Conservation (phyloP, 2,888 invertebrate species). For the Brenthis ino region DNA sequence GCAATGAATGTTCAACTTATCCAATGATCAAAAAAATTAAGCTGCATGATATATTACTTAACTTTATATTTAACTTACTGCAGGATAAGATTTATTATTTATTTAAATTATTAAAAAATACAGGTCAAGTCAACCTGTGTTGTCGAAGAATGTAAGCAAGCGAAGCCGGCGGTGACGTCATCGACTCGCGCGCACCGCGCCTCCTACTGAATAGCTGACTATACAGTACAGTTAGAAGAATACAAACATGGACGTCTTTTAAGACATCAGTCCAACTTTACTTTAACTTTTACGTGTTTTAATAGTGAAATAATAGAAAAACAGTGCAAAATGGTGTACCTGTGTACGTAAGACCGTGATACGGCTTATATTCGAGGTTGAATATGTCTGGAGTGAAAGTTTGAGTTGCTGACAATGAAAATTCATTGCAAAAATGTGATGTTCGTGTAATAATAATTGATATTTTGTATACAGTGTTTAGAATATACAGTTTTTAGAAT, state of each 20-base stretch:
- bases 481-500: neutral
- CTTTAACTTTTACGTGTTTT: neutral
- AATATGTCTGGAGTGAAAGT: neutral
- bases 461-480: neutral
- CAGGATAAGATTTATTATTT: neutral
- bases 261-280: conserved; percentile 1
- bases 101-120: neutral
- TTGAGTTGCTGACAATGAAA: neutral
- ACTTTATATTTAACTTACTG: neutral
- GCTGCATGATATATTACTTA: too few relatives aligned
- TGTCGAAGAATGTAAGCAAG: conserved; percentile 11
- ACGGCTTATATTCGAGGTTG: neutral
- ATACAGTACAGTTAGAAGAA: conserved; percentile 29
- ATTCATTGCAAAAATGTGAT: neutral
- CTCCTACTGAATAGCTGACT: conserved; percentile 7
- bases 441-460: neutral
- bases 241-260: conserved; percentile 20
- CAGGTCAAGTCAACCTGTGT: conserved; percentile 2
- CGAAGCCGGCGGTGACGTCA: conserved; percentile 36
- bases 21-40: too few relatives aligned
- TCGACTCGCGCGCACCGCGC: conserved; percentile 33
- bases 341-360: neutral
- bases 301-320: neutral
- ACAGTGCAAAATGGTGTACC: neutral
- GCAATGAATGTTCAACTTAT: neutral